Base-by-base conservation (phyloP, 2,797 vertebrate genomes). In the Pangasius krempfi region DNA sequence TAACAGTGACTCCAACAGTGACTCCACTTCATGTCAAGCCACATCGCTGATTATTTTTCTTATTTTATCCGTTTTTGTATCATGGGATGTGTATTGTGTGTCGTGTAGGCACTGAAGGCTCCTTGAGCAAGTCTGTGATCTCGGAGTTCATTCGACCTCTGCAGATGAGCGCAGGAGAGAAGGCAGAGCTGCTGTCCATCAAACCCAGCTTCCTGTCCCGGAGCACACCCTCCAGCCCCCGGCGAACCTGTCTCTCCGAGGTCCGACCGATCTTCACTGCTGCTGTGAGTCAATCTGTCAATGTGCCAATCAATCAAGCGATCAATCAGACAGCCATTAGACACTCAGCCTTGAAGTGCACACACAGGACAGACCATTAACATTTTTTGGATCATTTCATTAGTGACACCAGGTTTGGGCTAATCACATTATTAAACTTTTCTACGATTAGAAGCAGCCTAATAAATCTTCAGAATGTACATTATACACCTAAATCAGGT, bases 161-260 rank as follows among this genome's bases (percentile, higher is more conserved):
- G 66, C 97, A 97, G 14, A 95, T 97, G 79, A 96, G 96, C 16
- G 95, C 96, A 90, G 98, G 96, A 91, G 98, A 98, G 93, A 97
- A 97, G 92, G 96, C 96, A 0, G 97, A 98, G 91, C 96, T 97
- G n/a, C 94, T 97, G 88, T 96, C 97, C 2, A 94, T 97, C 94
- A 98, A 97, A 93, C 98, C 98, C 87, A 96, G 97, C 86, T 97
- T 98, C 94, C 97, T 98, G 92, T 95, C 96, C 84, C 96, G 97
- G 89, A 93, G 96, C 86, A 94, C 95, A 90, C 91, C 96, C 68
- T 92, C 96, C 90, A 96, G 96, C 94, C 95, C 96, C 91, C 96
- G 96, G 91, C 97, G 95, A 94, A 94, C 95, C 93, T 96, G 97
- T 95, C 97, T 98, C 89, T 96, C 97, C 83, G 96, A 98, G 94